Evolutionary conservation across 2,113 vertebrate species (phyloP), one percentile per base, ranked within the genome.

Genomic region (Epinephelus lanceolatus): DNA sequence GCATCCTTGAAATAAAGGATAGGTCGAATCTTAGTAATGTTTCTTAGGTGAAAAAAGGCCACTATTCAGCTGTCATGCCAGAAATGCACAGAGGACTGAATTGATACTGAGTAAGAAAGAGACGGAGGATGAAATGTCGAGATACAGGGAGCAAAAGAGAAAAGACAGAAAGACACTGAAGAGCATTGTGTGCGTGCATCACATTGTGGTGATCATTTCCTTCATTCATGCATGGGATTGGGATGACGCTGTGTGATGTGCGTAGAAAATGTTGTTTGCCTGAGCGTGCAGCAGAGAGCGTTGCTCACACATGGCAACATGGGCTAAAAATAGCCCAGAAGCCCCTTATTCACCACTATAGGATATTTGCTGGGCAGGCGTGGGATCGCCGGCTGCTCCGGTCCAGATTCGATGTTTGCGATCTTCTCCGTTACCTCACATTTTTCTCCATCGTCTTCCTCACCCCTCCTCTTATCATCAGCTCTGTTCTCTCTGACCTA

Each of bases 291-390:
- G 85, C 79, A 19, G 65, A 63, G 76, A 82, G 17, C 55, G 55
- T 83, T 82, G 60, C 70, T 76, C 60, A 88, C 83, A 88, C 92
- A 91, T 93, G 89, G 91, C 90, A 93, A 94, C 93, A 92, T 73
- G 1, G 51, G 78, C 89, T 90, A 93, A 87, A 94, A 93, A 93
- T 93, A 93, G 88, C 88, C 49, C 65, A 30, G 40, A 63, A 81
- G 73, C 71, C 61, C 55, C 40, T 74, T 27, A 33, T 84, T 89
- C 82, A 71, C 57, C 45, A 70, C 72, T 60, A 23, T 42, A 67
- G 83, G 78, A 78, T 71, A 59, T 84, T 86, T 77, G 61, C 72
- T 79, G 12, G 0, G 67, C 49, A 79, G 47, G 12, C 27, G 15
- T 19, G 77, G 86, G 66, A 62, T 85, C 53, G 78, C 65, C 45